phyloP scores from a whole-genome alignment of 2,888 invertebrate species.

The Rutpela maculata region DNA sequence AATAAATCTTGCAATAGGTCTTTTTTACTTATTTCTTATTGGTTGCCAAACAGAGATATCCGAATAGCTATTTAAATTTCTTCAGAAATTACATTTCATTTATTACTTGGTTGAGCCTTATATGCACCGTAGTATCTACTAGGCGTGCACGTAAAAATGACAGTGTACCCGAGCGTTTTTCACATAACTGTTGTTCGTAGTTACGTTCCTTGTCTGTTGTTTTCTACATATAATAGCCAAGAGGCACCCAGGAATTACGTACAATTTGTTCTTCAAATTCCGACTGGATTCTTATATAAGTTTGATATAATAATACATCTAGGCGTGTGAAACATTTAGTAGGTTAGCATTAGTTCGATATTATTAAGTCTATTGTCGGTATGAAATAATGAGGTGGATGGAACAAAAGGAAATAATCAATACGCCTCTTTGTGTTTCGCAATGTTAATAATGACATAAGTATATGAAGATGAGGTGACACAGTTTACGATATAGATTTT shows the following conservation, averaged over 20 bases:
- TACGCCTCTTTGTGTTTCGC: neutral
- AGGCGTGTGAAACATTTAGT: constrained; percentile 42
- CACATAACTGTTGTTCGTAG: constrained; percentile 40
- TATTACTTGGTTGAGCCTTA: neutral
- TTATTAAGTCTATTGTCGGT: constrained; percentile 20
- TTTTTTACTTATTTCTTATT: too few relatives aligned
- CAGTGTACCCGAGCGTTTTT: constrained; percentile 30
- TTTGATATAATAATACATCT: constrained; percentile 41
- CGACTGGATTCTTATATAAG: constrained; percentile 31
- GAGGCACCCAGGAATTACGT: constrained; percentile 38
- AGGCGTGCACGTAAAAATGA: constrained; percentile 12
- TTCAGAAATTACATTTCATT: neutral
- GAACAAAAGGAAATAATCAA: constrained; percentile 5
- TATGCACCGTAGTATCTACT: neutral
- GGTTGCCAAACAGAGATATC: too few relatives aligned
- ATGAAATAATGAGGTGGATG: neutral
- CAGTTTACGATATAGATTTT: neutral
- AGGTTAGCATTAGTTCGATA: constrained; percentile 25
- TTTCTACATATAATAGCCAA: constrained; percentile 34
- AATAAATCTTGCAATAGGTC: too few relatives aligned
- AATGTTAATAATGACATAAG: constrained; percentile 1
- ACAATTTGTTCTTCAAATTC: constrained; percentile 41
- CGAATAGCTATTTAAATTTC: too few relatives aligned
- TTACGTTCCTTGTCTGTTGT: constrained; percentile 35
- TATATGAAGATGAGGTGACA: neutral